Evolutionary conservation across 2,797 vertebrate species (phyloP).

Genomic region (Enteromius radiatus): DNA sequence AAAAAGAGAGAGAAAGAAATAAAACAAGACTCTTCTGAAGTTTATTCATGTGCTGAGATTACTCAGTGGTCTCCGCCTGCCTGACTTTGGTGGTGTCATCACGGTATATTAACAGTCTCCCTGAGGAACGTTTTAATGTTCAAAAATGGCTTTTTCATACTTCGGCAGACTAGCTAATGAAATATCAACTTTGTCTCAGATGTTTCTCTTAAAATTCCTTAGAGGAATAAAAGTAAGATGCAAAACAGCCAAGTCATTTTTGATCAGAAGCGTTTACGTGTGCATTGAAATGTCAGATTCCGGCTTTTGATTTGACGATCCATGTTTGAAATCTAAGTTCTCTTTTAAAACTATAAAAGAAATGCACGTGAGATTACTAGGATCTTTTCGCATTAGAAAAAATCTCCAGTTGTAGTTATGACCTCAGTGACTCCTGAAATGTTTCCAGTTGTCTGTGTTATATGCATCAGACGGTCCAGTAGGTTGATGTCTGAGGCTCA

Average conservation of each 20-base stretch:
- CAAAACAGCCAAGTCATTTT: neutral
- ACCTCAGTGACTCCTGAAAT: neutral
- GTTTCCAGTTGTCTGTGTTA: neutral
- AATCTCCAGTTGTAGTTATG: neutral
- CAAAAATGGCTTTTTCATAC: neutral
- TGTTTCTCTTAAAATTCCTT: neutral
- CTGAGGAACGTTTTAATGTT: constrained; percentile 11
- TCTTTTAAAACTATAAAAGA: neutral
- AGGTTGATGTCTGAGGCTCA: neutral
- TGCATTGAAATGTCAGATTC: neutral
- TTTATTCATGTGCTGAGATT: constrained; percentile 28
- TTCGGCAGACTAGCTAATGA: constrained; percentile 9
- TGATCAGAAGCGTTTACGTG: neutral
- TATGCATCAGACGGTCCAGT: neutral
- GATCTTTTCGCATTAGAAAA: neutral
- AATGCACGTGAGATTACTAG: neutral
- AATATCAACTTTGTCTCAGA: neutral
- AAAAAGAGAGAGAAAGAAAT: constrained; percentile 13
- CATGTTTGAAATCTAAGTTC: neutral
- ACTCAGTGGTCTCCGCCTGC: neutral
- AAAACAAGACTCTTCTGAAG: constrained; percentile 35
- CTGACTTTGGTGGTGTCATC: constrained; percentile 9
- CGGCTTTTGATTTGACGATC: neutral
- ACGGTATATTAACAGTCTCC: neutral
- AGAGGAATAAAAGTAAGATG: neutral